Evolutionary conservation across 2,888 invertebrate genomes (phyloP).

Genomic region (Ariolimax columbianus): DNA sequence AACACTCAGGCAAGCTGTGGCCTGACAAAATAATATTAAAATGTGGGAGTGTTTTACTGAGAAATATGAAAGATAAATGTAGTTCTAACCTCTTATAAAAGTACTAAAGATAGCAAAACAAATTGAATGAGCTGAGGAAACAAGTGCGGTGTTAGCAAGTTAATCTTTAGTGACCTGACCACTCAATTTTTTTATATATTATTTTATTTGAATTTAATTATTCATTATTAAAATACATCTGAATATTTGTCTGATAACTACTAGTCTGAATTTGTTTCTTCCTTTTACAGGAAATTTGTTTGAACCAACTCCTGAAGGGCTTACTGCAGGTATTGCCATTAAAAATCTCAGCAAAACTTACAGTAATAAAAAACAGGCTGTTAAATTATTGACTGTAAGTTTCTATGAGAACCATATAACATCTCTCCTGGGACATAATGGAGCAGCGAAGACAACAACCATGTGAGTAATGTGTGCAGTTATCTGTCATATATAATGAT

Average conservation of each 20-base stretch:
- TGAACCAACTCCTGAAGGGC: conserved; percentile 47
- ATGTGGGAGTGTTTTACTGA: background rate
- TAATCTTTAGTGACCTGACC: too few species aligned
- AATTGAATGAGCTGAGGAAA: too few species aligned
- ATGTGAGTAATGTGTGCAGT: conserved; percentile 64
- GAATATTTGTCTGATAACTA: too few species aligned
- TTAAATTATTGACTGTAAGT: conserved; percentile 70
- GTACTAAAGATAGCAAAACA: too few species aligned
- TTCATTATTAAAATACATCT: too few species aligned
- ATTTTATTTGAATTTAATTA: background rate
- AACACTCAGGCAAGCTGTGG: too few species aligned
- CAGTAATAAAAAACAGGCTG: conserved; percentile 62
- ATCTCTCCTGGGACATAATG: conserved; percentile 77
- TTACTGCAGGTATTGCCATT: conserved; percentile 68
- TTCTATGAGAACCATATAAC: conserved; percentile 75
- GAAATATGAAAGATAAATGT: too few species aligned
- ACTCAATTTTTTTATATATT: too few species aligned
- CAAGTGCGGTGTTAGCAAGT: too few species aligned
- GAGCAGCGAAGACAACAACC: conserved; percentile 78
- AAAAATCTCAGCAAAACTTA: conserved; percentile 70
- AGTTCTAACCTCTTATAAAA: too few species aligned
- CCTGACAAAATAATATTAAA: background rate
- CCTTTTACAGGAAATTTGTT: background rate
- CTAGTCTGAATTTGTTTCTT: background rate
- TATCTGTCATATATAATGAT: background rate